Evolutionary conservation across 2,113 vertebrate genomes (phyloP), one percentile per base, ranked within the genome.

Genomic region (Sigmodon hispidus): DNA sequence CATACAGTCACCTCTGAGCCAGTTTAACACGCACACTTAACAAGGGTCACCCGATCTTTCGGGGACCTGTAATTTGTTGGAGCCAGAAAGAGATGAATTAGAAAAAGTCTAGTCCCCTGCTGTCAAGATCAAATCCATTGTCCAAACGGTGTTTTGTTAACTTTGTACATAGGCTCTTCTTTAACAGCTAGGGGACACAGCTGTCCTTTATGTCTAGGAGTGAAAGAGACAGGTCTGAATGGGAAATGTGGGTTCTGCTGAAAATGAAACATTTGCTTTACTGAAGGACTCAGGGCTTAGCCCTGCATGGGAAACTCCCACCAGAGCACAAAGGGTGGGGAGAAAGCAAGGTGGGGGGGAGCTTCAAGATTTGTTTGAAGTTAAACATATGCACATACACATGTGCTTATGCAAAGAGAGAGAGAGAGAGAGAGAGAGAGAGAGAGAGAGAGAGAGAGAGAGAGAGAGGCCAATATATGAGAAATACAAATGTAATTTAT

Each of bases 201-300:
- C 96, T 96, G 96, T 88, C 96, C 94, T 96, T 96, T 97, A 96
- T 84, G 96, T 95, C 93, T 89, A 88, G 94, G 87, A 94, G 97
- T 96, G 86, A 97, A 97, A 97, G 96, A 92, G 96, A 81, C 50
- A 55, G 57, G 93, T 95, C 90, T 97, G 96, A 97, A 97, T 98
- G 97, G 96, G 89, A 96, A 86, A 95, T 91, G 85, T 94, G 93
- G 93, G 88, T 69, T 96, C 95, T 76, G 57, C 90, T 55, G 88
- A 96, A 97, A 98, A 98, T 96, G 96, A 98, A 98, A 97, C 96
- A 97, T 96, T 97, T 90, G 96, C 97, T 98, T 97, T 95, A 75
- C 93, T 94, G 96, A 96, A 94, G 93, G 92, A 96, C 97, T 98
- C 97, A 89, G 93, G 92, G 97, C 90, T 97, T 85, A 97, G 87